Conservation (phyloP, 1,140 invertebrate species). For the Drosophila gunungcola region DNA sequence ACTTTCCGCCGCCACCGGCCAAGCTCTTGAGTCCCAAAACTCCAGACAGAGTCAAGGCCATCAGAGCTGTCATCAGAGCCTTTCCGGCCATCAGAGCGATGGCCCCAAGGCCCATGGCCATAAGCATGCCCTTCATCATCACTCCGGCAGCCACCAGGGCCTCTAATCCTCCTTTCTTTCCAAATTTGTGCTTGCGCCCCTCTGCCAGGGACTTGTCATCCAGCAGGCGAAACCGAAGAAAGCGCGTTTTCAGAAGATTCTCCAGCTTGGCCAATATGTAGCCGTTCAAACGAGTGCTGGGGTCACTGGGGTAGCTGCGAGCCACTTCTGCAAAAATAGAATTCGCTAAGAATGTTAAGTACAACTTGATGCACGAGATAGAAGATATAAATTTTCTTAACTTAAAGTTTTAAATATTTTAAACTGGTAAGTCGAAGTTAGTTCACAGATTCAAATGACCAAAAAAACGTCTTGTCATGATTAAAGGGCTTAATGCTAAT, state of each 20-base stretch:
- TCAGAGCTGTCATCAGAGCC: slow-evolving; percentile 92
- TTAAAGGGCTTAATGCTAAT: too few relatives aligned
- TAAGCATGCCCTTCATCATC: slow-evolving; percentile 90
- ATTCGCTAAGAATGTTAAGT: neutral
- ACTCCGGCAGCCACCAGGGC: slow-evolving; percentile 87
- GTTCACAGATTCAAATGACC: too few relatives aligned
- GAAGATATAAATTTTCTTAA: too few relatives aligned
- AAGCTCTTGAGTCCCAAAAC: slow-evolving; percentile 91
- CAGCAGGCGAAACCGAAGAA: slow-evolving; percentile 90
- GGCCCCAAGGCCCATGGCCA: slow-evolving; percentile 90
- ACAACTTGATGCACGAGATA: too few relatives aligned
- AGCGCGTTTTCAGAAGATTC: slow-evolving; percentile 89
- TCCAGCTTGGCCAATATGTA: slow-evolving; percentile 90
- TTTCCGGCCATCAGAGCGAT: slow-evolving; percentile 92
- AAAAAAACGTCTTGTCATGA: too few relatives aligned
- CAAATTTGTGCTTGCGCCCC: slow-evolving; percentile 86
- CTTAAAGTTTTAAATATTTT: too few relatives aligned
- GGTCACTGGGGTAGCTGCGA: slow-evolving; percentile 90
- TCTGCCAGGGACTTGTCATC: slow-evolving; percentile 87
- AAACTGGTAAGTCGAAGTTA: too few relatives aligned
- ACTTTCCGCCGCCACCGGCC: slow-evolving; percentile 88
- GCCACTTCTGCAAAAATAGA: slow-evolving; percentile 87
- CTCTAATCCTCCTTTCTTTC: slow-evolving; percentile 87
- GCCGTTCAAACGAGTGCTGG: slow-evolving; percentile 91
- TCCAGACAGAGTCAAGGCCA: slow-evolving; percentile 91